Base-by-base conservation (phyloP, 2,113 vertebrate genomes). In the Perognathus longimembris region DNA sequence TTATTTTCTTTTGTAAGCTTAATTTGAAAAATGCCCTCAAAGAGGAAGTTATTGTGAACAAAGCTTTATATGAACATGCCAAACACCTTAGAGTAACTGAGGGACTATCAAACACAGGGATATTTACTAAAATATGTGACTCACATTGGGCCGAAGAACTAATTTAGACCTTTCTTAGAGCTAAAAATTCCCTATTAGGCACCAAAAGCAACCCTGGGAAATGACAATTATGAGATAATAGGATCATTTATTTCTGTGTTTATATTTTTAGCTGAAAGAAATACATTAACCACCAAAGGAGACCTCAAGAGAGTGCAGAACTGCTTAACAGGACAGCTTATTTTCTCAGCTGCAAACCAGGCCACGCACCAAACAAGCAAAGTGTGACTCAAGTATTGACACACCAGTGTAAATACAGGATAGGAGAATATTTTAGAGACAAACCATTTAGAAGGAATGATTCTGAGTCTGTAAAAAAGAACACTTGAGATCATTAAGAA, bases 231-330 rank as follows among this genome's bases (percentile, higher is more conserved):
- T 6, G 79, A 95, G 70, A n/a, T 92, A 93, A 91, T 61, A 95
- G 71, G 71, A 74, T 93, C 83, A 95, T 96, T 96, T 95, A 85
- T 96, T 95, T 95, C 74, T 95, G 83, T 92, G 84, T 90, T 94
- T 95, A 79, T 95, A 92, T 94, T 94, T 96, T 92, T 70, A 89
- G 14, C n/a, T 77, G 90, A 91, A 96, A 92, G 91, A 95, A 96
- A 92, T 80, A n/a, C 67, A 93, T 93, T 95, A 90, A 92, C 85
- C 67, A 75, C 71, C 50, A 95, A 85, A 85, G 59, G 30, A 88
- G 28, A 70, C 22, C 78, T 79, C 2, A n/a, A 59, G 0, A 90
- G 42, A 85, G 10, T 69, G 1, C 21, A 26, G 22, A 92, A 32
- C 18, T 92, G 36, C 15, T 26, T 54, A 66, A 93, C 94, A 54